Base-by-base conservation (phyloP, 2,797 vertebrate species). In the Danio kyathit region DNA sequence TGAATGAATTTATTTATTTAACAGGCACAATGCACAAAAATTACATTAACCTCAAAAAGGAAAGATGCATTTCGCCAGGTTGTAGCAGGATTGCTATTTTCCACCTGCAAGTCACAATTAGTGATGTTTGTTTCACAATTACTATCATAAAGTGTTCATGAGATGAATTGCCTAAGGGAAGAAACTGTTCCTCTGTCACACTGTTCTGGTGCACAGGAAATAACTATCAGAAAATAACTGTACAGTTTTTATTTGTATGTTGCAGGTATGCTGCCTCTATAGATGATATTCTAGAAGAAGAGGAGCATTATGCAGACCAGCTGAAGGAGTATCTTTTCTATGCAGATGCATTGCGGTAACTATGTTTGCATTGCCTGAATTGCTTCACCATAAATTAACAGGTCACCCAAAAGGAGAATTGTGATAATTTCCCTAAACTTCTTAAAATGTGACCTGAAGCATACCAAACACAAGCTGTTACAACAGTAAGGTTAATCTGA, bases 251-350 rank as follows among this genome's bases (percentile, higher is more conserved):
- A n/a, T 29, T 29, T 52, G 10, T 44, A 12, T 80, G 13, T 59
- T 17, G 80, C 83, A 99, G 97, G 56, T 99, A 97, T 11, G 97
- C 97, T 7, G 95, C 96, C 54, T 99, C 97, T 43, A 96, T 98
- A 73, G 98, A 99, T 86, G 97, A 99, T 59, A 98, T 99, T 85
- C 88, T 99, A 82, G 97, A 99, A 87, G 98, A 99, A 86, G 97
- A 99, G 73, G 97, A 99, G 19, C 97, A 97, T 87, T 99, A 98
- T 75, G 97, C 97, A 3, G 98, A 99, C 87, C 98, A 98, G 71
- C 92, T 99, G 82, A 98, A 99, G 83, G 98, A 99, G 51, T 99
- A 98, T 87, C 95, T 99, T n/a, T 98, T 96, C 89, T 99, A 97
- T 74, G 95, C 97, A 44, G 97, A 98, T 88, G 96, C 97, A 65